Percentiles rank a stretch among this genome's conserved stretches.
phyloP scores from a whole-genome alignment of 1,140 invertebrate genomes.

The Bicyclus anynana region DNA sequence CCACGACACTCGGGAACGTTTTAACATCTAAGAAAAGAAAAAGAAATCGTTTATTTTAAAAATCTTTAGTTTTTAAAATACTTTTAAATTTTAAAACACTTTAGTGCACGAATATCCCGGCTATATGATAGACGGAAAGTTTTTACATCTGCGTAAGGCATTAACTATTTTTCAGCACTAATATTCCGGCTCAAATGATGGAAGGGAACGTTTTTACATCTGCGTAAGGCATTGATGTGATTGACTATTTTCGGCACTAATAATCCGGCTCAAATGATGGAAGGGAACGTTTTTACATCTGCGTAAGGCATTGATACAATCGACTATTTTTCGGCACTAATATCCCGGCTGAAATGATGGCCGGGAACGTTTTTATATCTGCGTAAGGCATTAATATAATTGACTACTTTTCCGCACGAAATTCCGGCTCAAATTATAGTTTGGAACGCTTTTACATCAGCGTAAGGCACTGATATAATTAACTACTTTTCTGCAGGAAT shows the following conservation, averaged over 20 bases:
- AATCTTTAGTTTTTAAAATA: no score
- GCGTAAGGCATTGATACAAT: background rate
- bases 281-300: slow-evolving; percentile 30
- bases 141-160: slow-evolving; percentile 21
- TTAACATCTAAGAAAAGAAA: no score
- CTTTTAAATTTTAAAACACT: no score
- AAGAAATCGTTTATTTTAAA: no score
- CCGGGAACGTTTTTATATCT: slow-evolving; percentile 30
- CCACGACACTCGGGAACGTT: slow-evolving; percentile 19
- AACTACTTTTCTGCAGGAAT: no score
- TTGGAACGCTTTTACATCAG: slow-evolving; percentile 31
- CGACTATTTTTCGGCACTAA: no score
- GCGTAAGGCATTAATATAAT: background rate
- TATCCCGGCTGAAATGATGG: slow-evolving; percentile 14
- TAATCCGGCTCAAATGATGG: slow-evolving; percentile 14
- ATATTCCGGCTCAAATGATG: slow-evolving; percentile 14
- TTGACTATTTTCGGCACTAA: no score
- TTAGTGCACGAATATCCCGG: no score
- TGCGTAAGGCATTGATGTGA: background rate
- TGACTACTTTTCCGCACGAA: no score
- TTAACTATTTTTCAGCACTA: no score
- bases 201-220: slow-evolving; percentile 27
- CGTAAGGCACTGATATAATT: background rate
- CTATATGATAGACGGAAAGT: slow-evolving; percentile 18
- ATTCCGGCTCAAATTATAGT: slow-evolving; percentile 14